These are phyloP conservation scores for Troides oblongomaculatus DNA, from an alignment of 2,888 invertebrate genomes.

Conservation along the genomic window DNA sequence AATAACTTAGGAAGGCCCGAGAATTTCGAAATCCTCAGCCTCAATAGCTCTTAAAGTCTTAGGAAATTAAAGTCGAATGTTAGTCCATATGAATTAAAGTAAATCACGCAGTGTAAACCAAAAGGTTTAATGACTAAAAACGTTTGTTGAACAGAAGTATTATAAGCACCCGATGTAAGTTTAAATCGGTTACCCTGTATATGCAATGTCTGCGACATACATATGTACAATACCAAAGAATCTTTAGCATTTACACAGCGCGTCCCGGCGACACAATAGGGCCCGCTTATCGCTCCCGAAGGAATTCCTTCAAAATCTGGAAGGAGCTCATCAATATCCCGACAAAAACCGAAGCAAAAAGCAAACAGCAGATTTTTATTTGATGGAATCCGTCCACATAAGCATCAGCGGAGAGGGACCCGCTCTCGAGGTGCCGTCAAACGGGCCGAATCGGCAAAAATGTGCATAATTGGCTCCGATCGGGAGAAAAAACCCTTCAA, in stretches of 20 bases:
- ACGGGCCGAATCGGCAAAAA: constrained; percentile 74
- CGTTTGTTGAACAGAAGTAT: not conserved
- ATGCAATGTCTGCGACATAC: constrained; percentile 7
- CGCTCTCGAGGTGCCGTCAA: constrained; percentile 56
- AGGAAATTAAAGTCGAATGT: no score
- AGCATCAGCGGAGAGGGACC: constrained; percentile 56
- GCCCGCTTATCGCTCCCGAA: constrained; percentile 40
- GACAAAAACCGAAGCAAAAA: constrained; percentile 73
- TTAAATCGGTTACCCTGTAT: not conserved
- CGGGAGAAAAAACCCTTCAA: constrained; percentile 73
- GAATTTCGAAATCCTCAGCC: no score
- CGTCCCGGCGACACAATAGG: constrained; percentile 47
- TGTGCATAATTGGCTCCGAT: constrained; percentile 76
- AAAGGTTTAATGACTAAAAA: not conserved
- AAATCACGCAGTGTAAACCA: not conserved
- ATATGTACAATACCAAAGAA: constrained; percentile 17
- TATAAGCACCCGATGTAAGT: not conserved
- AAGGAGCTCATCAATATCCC: constrained; percentile 69
- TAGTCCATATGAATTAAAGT: no score
- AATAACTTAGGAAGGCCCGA: no score
- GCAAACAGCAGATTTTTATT: constrained; percentile 68
- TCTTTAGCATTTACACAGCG: constrained; percentile 10
- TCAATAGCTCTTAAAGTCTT: no score
- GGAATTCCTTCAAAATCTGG: constrained; percentile 70
- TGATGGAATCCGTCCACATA: constrained; percentile 71